A percentile compares a stretch with the other conserved stretches of the same genome.
Conservation (phyloP, 2,113 vertebrate species). For the Chrysochloris asiatica region DNA sequence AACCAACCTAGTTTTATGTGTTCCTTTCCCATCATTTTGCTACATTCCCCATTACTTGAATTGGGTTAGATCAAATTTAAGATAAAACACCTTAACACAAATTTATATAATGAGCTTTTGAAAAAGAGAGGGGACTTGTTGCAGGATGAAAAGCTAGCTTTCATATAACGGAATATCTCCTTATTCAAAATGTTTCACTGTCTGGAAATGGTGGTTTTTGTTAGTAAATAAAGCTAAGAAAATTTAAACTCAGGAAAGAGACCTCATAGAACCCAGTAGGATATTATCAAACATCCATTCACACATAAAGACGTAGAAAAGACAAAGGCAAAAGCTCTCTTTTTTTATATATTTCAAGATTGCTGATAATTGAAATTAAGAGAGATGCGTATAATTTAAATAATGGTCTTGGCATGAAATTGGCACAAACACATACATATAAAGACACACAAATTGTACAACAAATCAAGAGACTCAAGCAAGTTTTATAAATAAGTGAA, state of each 20-base stretch:
- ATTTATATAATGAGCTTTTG: constrained; percentile 69
- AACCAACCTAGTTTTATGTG: constrained; percentile 48
- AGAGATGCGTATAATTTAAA: constrained; percentile 7
- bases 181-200: constrained; percentile 49
- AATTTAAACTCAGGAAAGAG: constrained; percentile 10
- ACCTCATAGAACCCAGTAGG: background rate
- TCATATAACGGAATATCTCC: constrained; percentile 47
- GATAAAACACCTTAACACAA: constrained; percentile 66
- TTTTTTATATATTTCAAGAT: constrained; percentile 1
- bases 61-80: constrained; percentile 73
- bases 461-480: background rate
- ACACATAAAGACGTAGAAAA: background rate
- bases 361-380: background rate
- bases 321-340: background rate
- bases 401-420: background rate
- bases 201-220: background rate
- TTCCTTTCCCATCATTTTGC: constrained; percentile 58
- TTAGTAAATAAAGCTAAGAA: constrained; percentile 47
- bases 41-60: constrained; percentile 59
- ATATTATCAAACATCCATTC: background rate
- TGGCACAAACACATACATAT: background rate
- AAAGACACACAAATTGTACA: background rate
- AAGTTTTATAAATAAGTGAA: constrained; percentile 74
- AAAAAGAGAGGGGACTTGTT: constrained; percentile 10
- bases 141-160: constrained; percentile 28